Evolutionary conservation across 2,797 vertebrate genomes (phyloP), one percentile per base, ranked within the genome.

Genomic region (Selene dorsalis): DNA sequence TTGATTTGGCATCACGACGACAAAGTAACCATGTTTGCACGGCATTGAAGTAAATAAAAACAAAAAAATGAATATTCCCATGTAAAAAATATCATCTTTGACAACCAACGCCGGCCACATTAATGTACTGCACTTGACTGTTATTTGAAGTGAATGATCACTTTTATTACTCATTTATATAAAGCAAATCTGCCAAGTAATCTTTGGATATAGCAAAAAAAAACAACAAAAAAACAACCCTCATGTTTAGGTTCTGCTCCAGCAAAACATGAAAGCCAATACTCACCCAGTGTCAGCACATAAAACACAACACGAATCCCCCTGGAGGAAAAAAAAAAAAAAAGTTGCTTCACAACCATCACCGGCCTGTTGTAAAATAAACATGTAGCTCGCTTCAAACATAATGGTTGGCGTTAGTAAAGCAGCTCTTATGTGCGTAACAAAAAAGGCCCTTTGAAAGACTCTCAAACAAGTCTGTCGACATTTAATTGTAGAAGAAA

Each of bases 221-320:
- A 35, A 35, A 35, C 2, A 8, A n/a, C n/a, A n/a, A n/a, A 35
- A 8, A 35, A 74, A 59, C 47, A 58, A 28, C 48, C 45, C 68
- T 64, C 28, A 32, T 75, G 41, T 71, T 88, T 55, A 28, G 74
- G 72, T 86, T 75, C 45, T 73, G 39, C 67, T 74, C 69, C 38
- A 38, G 68, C 64, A 59, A 66, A 62, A 79, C 79, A 72, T 75
- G 60, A 68, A 88, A 82, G 68, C 61, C 20, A 45, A 60, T 22
- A 72, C 78, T 81, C 47, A 77, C 56, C 69, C 48, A 58, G 69
- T 73, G 83, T 87, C 24, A 43, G 77, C 68, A 74, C 73, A 65
- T 84, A 77, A 85, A 90, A 87, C 76, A 14, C 30, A 48, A 80
- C 67, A 58, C 38, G 53, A 86, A 83, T 80, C 47, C 66, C 18